Evolutionary conservation across 1,140 invertebrate species (phyloP).

Genomic region (Nomia melanderi): DNA sequence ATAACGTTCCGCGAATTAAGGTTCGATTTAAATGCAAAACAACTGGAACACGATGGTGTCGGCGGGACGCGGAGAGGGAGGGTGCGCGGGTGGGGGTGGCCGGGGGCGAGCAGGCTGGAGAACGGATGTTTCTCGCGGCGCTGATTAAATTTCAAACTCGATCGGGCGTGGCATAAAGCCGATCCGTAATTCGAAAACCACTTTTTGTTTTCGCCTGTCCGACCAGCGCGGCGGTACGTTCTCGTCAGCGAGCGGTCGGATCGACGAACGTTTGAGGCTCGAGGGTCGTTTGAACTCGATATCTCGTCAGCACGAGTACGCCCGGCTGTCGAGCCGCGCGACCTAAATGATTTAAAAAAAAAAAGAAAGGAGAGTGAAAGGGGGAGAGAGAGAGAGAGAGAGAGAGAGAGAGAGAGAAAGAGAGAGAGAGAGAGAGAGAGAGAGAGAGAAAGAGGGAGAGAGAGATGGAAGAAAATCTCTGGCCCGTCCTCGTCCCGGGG

Average conservation of each 20-base stretch:
- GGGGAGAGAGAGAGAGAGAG: no score
- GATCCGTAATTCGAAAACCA: conserved; percentile 51
- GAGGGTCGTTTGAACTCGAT: conserved; percentile 57
- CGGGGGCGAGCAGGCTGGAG: no score
- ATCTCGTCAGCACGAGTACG: conserved; percentile 57
- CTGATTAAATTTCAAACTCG: conserved; percentile 52
- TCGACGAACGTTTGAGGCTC: conserved; percentile 45
- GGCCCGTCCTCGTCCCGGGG: conserved; percentile 7
- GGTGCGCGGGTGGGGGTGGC: no score
- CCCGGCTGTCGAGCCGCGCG: conserved; percentile 45
- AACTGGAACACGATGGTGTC: background rate
- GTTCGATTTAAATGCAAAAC: conserved; percentile 29
- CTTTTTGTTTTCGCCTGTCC: conserved; percentile 48
- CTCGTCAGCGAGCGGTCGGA: conserved; percentile 47
- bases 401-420: no score
- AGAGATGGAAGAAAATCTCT: no score
- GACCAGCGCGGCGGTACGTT: conserved; percentile 45
- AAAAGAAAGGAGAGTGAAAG: no score
- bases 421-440: no score
- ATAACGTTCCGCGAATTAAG: conserved; percentile 9
- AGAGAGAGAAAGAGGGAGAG: no score
- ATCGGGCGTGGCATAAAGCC: conserved; percentile 44
- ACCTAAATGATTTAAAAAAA: conserved; percentile 62
- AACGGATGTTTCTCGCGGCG: background rate
- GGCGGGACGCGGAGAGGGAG: no score